Evolutionary conservation across 2,888 invertebrate genomes (phyloP).

Genomic region (Synergus itoensis): DNA sequence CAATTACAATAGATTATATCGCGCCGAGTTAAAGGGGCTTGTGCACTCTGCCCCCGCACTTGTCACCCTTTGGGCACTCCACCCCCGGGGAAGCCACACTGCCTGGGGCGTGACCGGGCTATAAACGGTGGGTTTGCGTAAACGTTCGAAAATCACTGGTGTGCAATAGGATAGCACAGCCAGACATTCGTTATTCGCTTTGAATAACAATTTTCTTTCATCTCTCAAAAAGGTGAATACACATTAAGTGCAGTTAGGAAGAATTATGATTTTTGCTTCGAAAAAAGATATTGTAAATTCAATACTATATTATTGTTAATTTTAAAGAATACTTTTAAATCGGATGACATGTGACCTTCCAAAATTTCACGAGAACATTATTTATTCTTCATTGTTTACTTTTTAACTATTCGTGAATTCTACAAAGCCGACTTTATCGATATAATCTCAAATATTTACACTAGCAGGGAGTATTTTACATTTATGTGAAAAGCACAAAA

Average conservation of each 20-base stretch:
- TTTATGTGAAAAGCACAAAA: constrained; percentile 23
- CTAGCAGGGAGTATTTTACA: constrained; percentile 5
- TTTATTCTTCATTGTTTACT: constrained; percentile 4
- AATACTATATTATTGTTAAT: too few species aligned
- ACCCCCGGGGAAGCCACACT: neutral
- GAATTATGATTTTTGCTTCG: neutral
- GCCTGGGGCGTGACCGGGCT: constrained; percentile 63
- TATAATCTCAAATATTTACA: constrained; percentile 25
- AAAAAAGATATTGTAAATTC: neutral
- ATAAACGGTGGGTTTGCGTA: constrained; percentile 65
- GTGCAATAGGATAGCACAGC: constrained; percentile 49
- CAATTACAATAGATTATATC: constrained; percentile 72
- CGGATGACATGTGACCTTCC: neutral
- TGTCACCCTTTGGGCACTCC: constrained; percentile 42
- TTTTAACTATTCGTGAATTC: neutral
- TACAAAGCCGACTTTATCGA: constrained; percentile 15
- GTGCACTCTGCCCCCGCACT: constrained; percentile 39
- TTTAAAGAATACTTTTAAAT: too few species aligned
- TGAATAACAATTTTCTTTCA: constrained; percentile 35
- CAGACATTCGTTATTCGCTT: constrained; percentile 31
- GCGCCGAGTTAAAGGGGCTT: constrained; percentile 56
- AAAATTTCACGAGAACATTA: constrained; percentile 4
- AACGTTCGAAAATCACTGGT: constrained; percentile 63
- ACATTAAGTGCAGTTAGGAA: constrained; percentile 21
- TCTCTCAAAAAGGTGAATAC: neutral